These are phyloP conservation scores for Seriola dumerili DNA, from an alignment of 2,113 vertebrate genomes.

Conservation along the genomic window DNA sequence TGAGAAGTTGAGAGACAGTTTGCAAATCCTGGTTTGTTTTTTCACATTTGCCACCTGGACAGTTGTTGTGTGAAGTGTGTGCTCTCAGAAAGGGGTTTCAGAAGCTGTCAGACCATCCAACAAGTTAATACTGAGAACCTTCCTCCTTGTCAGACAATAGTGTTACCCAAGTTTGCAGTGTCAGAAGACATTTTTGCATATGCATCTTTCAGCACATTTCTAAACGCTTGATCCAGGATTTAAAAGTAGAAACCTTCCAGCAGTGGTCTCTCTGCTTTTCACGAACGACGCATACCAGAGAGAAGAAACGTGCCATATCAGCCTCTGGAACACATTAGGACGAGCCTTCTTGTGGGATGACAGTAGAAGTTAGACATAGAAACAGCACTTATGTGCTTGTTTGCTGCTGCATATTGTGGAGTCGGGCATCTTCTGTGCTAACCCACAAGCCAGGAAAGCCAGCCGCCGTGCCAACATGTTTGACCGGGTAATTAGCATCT, in stretches of 20 bases:
- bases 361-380: conserved; percentile 26
- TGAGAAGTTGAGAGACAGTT: no score
- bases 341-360: conserved; percentile 31
- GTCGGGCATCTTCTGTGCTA: conserved; percentile 49
- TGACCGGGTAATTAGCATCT: conserved; percentile 76
- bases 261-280: conserved; percentile 33
- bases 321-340: conserved; percentile 47
- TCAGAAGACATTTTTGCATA: background rate
- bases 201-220: conserved; percentile 11
- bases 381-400: conserved; percentile 19
- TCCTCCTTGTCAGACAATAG: background rate
- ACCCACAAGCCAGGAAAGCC: conserved; percentile 59
- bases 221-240: background rate
- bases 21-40: no score
- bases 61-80: background rate
- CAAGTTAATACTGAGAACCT: background rate
- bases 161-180: background rate
- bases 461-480: conserved; percentile 67
- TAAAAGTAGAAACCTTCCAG: conserved; percentile 14
- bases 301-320: conserved; percentile 3
- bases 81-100: background rate
- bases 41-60: background rate
- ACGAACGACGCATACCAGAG: conserved; percentile 10
- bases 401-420: conserved; percentile 54
- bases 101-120: background rate